Conservation (phyloP, 2,888 invertebrate species). For the Protonemura montana region DNA sequence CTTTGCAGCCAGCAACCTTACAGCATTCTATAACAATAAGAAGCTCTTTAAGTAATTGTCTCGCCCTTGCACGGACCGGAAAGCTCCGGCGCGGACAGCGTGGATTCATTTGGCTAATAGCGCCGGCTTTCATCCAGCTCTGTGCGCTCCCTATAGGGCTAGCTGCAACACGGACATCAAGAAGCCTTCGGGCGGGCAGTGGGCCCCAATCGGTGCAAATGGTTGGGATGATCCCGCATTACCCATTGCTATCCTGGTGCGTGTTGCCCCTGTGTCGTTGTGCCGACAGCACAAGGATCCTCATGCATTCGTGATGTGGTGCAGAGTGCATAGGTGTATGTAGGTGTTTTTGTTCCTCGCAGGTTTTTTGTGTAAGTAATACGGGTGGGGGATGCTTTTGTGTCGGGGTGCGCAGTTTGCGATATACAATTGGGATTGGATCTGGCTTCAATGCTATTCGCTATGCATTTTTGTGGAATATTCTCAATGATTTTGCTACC, state of each 20-base stretch:
- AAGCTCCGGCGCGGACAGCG: background rate
- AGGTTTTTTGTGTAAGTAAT: background rate
- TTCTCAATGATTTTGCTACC: too few species aligned
- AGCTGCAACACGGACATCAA: background rate
- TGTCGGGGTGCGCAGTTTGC: background rate
- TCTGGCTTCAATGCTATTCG: too few species aligned
- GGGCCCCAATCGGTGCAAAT: slow-evolving; percentile 42
- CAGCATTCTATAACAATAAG: background rate
- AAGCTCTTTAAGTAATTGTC: slow-evolving; percentile 3
- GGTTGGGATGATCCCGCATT: slow-evolving; percentile 39
- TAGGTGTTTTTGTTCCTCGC: background rate
- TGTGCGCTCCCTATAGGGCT: background rate
- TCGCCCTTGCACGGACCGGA: background rate
- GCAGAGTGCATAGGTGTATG: background rate
- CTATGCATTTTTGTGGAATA: too few species aligned
- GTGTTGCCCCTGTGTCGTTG: background rate
- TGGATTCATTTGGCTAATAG: background rate
- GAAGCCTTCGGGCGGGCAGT: background rate
- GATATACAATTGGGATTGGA: background rate
- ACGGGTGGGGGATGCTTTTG: background rate
- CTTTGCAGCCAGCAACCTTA: background rate
- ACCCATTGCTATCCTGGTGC: background rate
- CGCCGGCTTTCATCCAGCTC: background rate
- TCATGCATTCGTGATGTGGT: background rate
- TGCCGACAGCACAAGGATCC: background rate